Conservation (phyloP, 35 echinoderm and acorn worm genomes). For the Chiridota heheva region DNA sequence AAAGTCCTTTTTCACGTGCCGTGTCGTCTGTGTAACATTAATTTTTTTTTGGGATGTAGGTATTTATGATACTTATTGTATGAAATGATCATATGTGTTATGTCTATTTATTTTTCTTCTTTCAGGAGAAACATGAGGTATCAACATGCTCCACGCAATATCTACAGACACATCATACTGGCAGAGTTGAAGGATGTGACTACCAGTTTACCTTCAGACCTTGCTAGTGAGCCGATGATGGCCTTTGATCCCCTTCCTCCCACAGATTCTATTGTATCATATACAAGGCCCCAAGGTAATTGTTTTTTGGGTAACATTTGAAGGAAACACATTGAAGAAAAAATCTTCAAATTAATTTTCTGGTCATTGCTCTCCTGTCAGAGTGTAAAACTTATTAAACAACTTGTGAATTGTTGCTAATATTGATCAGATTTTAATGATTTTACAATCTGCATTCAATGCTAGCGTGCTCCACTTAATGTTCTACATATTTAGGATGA, state of each 20-base stretch:
- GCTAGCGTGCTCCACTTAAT: no score
- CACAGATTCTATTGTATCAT: constrained; percentile 74
- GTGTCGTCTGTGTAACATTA: no score
- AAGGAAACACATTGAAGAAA: neutral
- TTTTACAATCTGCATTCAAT: no score
- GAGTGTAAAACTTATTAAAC: neutral
- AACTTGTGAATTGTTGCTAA: no score
- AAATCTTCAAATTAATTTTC: neutral
- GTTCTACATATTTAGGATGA: no score
- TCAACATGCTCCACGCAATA: constrained; percentile 83
- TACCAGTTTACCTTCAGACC: constrained; percentile 65
- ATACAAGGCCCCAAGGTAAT: constrained; percentile 78
- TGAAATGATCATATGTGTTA: no score
- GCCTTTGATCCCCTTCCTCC: constrained; percentile 93
- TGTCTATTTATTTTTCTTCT: constrained; percentile 3
- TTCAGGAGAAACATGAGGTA: constrained; percentile 69
- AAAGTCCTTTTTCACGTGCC: no score
- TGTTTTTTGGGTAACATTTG: no score
- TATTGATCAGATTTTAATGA: no score
- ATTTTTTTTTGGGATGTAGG: no score
- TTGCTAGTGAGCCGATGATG: constrained; percentile 79
- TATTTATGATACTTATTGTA: no score
- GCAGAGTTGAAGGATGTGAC: constrained; percentile 80
- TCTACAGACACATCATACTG: constrained; percentile 86
- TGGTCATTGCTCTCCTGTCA: neutral